Base-by-base conservation (phyloP, 2,888 invertebrate genomes). In the Papilio demoleus region DNA sequence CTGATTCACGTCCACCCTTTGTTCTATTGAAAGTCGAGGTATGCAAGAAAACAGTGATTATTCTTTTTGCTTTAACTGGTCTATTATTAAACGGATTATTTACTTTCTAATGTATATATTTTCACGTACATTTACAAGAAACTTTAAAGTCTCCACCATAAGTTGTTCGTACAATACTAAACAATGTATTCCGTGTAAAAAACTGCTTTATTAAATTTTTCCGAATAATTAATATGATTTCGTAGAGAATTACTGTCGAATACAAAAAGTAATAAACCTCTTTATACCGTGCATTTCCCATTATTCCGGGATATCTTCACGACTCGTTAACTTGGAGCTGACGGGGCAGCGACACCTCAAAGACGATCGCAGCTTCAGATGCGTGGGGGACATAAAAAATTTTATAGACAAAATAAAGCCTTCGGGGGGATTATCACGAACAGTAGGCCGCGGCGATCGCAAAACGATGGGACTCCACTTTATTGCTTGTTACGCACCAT, bases 401-500 rank as follows among this genome's bases (percentile, higher is more conserved):
- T 88, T 86, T 88, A 90, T 87, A 83, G 87, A 81, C 86, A 84
- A 85, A 82, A 88, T 87, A 87, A 88, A 90, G 86, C 85, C 82
- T 83, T 82, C 75, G 83, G 82, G n/a, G 85, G 84, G 87, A 87
- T 89, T 90, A 89, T 91, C 91, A 88, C 81, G 80, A 82, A 80
- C 81, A 81, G 82, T 82, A 77, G 81, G 79, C 78, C 78, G 81
- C 74, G 87, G 84, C 81, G 87, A 88, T 88, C 85, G 85, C 87
- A 83, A 84, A 88, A 85, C 88, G 88, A 90, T 90, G 87, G 86
- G 81, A 77, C 83, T 87, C 85, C 83, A 82, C 88, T 92, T 92
- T 92, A 92, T 90, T 90, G 86, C 91, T 82, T 89, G 92, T 91
- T 87, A 88, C 92, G 90, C 85, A 76, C 79, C 88, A 90, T 92